These are phyloP conservation scores for Sebastes elongatus DNA, from an alignment of 2,797 vertebrate genomes.

Conservation along the genomic window DNA sequence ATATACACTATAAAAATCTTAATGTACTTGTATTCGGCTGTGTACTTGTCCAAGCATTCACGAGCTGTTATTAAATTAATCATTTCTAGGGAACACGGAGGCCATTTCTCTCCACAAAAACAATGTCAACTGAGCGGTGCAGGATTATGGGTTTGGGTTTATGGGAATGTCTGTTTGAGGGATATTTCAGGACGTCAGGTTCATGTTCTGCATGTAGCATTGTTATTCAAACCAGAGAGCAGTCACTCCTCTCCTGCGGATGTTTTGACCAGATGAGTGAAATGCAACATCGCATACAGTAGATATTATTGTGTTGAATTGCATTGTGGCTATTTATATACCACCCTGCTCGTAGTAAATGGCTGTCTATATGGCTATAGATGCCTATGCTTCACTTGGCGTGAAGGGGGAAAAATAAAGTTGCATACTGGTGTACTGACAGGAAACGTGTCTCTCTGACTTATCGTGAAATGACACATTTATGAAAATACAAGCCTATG, in stretches of 20 bases:
- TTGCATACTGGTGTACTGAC: not conserved
- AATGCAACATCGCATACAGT: not conserved
- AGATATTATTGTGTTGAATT: not conserved
- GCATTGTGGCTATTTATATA: not conserved
- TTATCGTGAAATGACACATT: not conserved
- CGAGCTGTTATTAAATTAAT: slow-evolving; percentile 24
- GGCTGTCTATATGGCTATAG: not conserved
- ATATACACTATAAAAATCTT: slow-evolving; percentile 26
- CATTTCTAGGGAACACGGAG: slow-evolving; percentile 18
- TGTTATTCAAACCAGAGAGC: slow-evolving; percentile 8
- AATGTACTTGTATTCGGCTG: not conserved
- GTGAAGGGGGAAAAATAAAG: rapidly evolving
- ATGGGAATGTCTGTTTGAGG: slow-evolving; percentile 18
- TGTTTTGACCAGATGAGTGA: not conserved
- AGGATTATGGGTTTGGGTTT: slow-evolving; percentile 31
- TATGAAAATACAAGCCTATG: not conserved
- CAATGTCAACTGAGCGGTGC: slow-evolving; percentile 9
- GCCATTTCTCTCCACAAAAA: slow-evolving; percentile 24
- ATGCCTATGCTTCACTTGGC: not conserved
- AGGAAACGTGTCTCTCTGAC: not conserved
- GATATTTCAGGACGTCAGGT: slow-evolving; percentile 11
- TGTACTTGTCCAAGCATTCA: slow-evolving; percentile 13
- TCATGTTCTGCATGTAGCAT: not conserved
- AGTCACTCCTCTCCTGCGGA: not conserved
- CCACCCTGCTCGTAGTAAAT: not conserved